Base-by-base conservation (phyloP, 2,888 invertebrate species). In the Apamea anceps region DNA sequence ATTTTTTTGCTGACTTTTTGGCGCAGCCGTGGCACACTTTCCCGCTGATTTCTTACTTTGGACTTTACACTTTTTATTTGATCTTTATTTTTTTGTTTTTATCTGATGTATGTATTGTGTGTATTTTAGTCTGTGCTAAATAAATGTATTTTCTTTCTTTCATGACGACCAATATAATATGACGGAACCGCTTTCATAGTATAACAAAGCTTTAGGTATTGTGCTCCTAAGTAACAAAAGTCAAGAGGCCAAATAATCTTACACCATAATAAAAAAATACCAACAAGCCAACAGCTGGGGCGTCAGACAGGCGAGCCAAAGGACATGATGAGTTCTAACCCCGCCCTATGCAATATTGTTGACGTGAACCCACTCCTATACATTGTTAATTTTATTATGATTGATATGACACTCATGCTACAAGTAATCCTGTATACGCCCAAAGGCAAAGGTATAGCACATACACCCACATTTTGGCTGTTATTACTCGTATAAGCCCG, bases 341-440 rank as follows among this genome's bases (percentile, higher is more conserved):
- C 84, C 79, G 62, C 80, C 80, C 79, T 68, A 28, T 13, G n/a
- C 51, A 57, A 83, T 72, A 66, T n/a, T 42, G 37, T 67, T 83
- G 80, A 80, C 79, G 84, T 68, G 79, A 15, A 28, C 67, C 84
- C 84, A 68, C 80, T 45, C 80, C 84, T 84, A 78, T 13, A 54
- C 15, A n/a, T n/a, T 79, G 80, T 84, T 81, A 79, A 84, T 79
- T 80, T 81, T 81, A 81, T 84, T 62, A 68, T 84, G 80, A 81
- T 81, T 81, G 80, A 79, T 84, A 84, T 81, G 80, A 68, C 80
- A 60, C 51, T 75, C n/a, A n/a, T 15, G 28, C 25, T 28, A 28
- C 28, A 48, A 42, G 65, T 37, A 42, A 66, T 54, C 54, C 65
- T 65, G 37, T 66, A 21, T 8, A 48, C 48, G 77, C 28, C 6